These are phyloP conservation scores for Cebidichthys violaceus DNA, from an alignment of 2,113 vertebrate genomes.

Conservation along the genomic window DNA sequence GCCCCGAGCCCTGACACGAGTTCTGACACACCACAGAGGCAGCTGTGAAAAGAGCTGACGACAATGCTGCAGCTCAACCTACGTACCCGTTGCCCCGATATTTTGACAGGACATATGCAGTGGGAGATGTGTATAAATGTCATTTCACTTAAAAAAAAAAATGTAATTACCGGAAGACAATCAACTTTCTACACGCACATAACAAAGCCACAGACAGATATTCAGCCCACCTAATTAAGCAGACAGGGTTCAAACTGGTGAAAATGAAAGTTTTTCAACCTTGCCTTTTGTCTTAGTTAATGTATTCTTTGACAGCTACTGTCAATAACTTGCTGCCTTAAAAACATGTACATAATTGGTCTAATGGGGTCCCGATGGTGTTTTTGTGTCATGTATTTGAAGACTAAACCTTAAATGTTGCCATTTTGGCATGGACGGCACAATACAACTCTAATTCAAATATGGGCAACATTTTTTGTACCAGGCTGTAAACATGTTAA, in stretches of 20 bases:
- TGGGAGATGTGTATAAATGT: not conserved
- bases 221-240: constrained; percentile 40
- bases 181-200: not conserved
- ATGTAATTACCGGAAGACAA: constrained; percentile 30
- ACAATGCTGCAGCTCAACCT: not conserved
- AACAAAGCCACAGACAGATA: constrained; percentile 8
- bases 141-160: constrained; percentile 8
- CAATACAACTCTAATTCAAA: too few relatives aligned
- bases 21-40: constrained; percentile 32
- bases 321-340: too few relatives aligned
- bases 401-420: too few relatives aligned
- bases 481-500: too few relatives aligned
- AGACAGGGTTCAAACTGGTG: not conserved
- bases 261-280: not conserved
- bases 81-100: not conserved
- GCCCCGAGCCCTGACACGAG: constrained; percentile 32
- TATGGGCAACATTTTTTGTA: too few relatives aligned
- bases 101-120: constrained; percentile 2
- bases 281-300: not conserved
- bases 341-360: too few relatives aligned
- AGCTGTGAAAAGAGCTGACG: constrained; percentile 25
- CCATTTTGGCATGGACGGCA: too few relatives aligned
- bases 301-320: not conserved
- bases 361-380: too few relatives aligned
- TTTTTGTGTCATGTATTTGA: too few relatives aligned